Evolutionary conservation across 2,888 invertebrate species (phyloP), one percentile per base, ranked within the genome.

Genomic region (Hypomecis punctinalis): DNA sequence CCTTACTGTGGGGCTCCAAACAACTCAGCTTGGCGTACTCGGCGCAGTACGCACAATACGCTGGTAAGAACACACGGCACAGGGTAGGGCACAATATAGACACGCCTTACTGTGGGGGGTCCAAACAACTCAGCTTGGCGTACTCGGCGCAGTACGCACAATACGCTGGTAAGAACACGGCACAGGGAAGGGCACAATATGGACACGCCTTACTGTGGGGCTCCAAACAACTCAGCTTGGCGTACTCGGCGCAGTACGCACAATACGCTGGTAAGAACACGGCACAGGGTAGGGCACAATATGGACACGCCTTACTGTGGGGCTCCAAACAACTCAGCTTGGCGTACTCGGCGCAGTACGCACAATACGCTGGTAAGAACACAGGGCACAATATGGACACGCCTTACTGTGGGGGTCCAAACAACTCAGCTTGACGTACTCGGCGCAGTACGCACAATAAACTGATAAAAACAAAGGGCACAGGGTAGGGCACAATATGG

Each of bases 21-120:
- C 10, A 40, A 40, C 9, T 40, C 7, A 40, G 40, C 4, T 6
- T 9, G 40, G 10, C 40, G 40, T 99, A 98, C 83, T 96, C 96
- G 5, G 98, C 98, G 0, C 98, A 99, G 79, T 99, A 96, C 86
- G 96, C 97, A 0, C 98, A 98, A 83, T 99, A 98, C 82, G 95
- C 96, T 13, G 96, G 95, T 95, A 70, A 23, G 23, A 23, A 23
- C 23, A 23, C 23, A 23, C 1, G 23, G 3, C 23, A 23, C 23
- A 23, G 23, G 3, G 3, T 23, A 23, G 23, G 23, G 23, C 23
- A 23, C 23, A 23, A 23, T 23, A 23, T 23, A 3, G 23, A 23
- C 23, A 23, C 23, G 23, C 23, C 3, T 40, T 40, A 7, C 6
- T 23, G 23, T 23, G 23, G 23, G 9, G 6, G 40, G 40, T 40